A percentile compares a stretch with the other conserved stretches of the same genome.
phyloP scores from a whole-genome alignment of 2,113 vertebrate species.

The Seriola aureovittata region DNA sequence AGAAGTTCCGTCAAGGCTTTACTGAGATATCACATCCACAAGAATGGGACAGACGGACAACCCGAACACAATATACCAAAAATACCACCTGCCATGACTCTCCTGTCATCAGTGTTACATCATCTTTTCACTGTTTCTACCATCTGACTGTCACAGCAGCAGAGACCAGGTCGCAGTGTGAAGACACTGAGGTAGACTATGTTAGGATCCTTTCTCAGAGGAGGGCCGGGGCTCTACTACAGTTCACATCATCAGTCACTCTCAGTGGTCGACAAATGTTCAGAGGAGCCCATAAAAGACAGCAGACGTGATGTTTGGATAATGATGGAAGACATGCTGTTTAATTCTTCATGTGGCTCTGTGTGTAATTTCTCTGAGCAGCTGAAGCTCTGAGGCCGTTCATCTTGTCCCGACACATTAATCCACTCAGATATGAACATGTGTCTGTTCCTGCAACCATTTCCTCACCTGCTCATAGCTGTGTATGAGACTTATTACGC shows the following conservation, averaged over 20 bases:
- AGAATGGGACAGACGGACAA: too few species aligned
- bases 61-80: too few species aligned
- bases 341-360: slow-evolving; percentile 22
- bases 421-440: not conserved
- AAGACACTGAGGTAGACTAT: not conserved
- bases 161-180: not conserved
- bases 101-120: too few species aligned
- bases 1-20: too few species aligned
- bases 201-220: too few species aligned
- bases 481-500: not conserved
- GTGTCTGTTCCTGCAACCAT: not conserved
- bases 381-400: not conserved
- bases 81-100: too few species aligned
- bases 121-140: too few species aligned
- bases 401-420: not conserved
- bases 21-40: too few species aligned
- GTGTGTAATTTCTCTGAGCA: slow-evolving; percentile 12
- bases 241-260: slow-evolving; percentile 18
- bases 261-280: slow-evolving; percentile 25
- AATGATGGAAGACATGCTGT: slow-evolving; percentile 25
- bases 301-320: slow-evolving; percentile 19
- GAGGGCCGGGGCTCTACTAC: too few species aligned
- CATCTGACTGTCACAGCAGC: too few species aligned
- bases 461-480: not conserved
- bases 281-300: slow-evolving; percentile 30